Base-by-base conservation (phyloP, 2,888 invertebrate species). In the Tinea trinotella region DNA sequence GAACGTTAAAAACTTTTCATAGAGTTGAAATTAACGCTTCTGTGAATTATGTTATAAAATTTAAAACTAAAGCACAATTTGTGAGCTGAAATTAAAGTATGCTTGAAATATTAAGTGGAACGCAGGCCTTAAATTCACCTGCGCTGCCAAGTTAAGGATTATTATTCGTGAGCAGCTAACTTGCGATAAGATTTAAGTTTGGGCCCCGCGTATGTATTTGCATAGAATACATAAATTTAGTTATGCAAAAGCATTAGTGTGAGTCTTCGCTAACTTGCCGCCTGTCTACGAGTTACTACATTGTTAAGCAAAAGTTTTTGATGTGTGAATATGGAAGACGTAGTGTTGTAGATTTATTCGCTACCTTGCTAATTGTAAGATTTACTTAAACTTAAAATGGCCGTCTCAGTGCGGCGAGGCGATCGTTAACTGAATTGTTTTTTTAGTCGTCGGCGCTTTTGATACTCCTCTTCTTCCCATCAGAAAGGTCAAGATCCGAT, bases 111-210 rank as follows among this genome's bases (percentile, higher is more conserved):
- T 17, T 10, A 53, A 53, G 40, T 36, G 53, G 53, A 53, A 53
- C 53, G 53, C 53, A 17, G 40, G 40, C n/a, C n/a, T n/a, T 13
- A 35, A 53, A 53, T 53, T 36, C 53, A 53, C 53, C 53, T 53
- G 53, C 20, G 53, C 53, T 53, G 30, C 24, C 50, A 50, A 46
- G 46, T 46, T 46, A 46, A 56, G 59, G 61, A 60, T 63, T 63
- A 64, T 64, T 64, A 65, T 63, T 63, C 66, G 61, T 58, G 63
- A 62, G 61, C 66, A 62, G 58, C 61, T 61, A 67, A 67, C 64
- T 68, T 59, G 59, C 60, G 64, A 63, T 64, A 66, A 70, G 69
- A 67, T 66, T 68, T 64, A 66, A 67, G 65, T 69, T 69, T 65
- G 60, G 59, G 55, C 59, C 54, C 52, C 34, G 22, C 20, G 20